These are phyloP conservation scores for Albula goreensis DNA, from an alignment of 2,113 vertebrate species.

Conservation along the genomic window DNA sequence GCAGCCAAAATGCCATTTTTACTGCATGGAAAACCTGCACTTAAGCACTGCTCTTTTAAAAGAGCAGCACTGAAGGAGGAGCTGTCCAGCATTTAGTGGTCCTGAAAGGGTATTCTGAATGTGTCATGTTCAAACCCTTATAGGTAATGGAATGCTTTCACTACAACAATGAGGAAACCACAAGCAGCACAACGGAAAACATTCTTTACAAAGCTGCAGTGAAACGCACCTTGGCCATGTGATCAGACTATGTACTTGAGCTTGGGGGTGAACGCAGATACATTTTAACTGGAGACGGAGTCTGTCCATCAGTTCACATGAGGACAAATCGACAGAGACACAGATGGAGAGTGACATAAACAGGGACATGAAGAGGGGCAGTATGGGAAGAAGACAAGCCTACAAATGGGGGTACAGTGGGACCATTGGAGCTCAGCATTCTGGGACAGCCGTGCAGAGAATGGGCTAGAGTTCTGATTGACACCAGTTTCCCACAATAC, in stretches of 20 bases:
- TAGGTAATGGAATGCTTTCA: background rate
- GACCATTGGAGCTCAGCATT: constrained; percentile 57
- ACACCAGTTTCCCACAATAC: constrained; percentile 39
- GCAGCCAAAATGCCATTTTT: background rate
- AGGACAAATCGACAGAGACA: background rate
- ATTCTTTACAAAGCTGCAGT: background rate
- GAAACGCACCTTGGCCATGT: background rate
- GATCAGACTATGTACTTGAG: background rate
- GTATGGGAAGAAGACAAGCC: constrained; percentile 43
- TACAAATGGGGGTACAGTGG: constrained; percentile 73
- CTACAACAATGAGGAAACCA: background rate
- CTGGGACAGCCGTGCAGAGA: constrained; percentile 59
- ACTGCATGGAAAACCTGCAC: background rate
- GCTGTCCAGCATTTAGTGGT: background rate
- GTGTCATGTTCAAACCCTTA: background rate
- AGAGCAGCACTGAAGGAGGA: background rate
- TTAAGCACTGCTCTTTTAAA: background rate
- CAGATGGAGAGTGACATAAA: constrained; percentile 23
- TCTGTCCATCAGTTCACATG: constrained; percentile 20
- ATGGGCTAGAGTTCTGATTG: constrained; percentile 58
- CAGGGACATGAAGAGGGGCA: constrained; percentile 19
- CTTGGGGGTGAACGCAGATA: background rate
- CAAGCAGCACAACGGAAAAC: background rate
- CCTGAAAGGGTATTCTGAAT: background rate
- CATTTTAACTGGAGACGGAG: background rate